Evolutionary conservation across 2,888 invertebrate species (phyloP).

Genomic region (Heteropelma amictum): DNA sequence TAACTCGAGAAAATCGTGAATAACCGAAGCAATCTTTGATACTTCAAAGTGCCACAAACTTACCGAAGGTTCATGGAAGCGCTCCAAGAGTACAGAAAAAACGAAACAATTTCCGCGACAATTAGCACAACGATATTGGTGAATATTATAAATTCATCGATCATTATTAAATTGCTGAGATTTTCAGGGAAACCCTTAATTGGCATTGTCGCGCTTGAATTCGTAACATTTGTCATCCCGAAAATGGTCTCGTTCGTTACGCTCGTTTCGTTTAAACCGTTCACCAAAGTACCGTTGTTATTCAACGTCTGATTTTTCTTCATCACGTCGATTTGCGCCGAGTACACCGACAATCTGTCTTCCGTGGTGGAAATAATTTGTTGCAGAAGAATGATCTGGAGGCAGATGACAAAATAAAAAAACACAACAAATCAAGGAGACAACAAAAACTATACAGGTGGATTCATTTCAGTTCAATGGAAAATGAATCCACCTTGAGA

Average conservation of each 20-base stretch:
- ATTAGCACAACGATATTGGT: slow-evolving; percentile 59
- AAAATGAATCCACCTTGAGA: too few species aligned
- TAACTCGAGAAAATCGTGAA: too few species aligned
- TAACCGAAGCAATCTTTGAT: too few species aligned
- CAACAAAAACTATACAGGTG: too few species aligned
- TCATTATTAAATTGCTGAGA: slow-evolving; percentile 51
- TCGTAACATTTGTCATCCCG: not conserved
- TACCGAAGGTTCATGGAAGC: slow-evolving; percentile 67
- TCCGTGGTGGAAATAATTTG: slow-evolving; percentile 59
- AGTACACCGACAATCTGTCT: slow-evolving; percentile 49
- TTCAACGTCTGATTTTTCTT: slow-evolving; percentile 13
- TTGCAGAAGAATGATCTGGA: slow-evolving; percentile 58
- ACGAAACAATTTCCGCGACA: slow-evolving; percentile 61
- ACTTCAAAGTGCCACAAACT: not conserved
- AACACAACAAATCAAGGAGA: too few species aligned
- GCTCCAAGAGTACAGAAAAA: slow-evolving; percentile 66
- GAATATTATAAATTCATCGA: slow-evolving; percentile 63
- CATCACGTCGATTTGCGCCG: slow-evolving; percentile 12
- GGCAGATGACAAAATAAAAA: slow-evolving; percentile 61
- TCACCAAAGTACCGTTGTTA: slow-evolving; percentile 11
- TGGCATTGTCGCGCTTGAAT: slow-evolving; percentile 8
- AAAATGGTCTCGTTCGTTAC: not conserved
- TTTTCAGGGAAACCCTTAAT: slow-evolving; percentile 36
- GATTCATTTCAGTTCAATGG: too few species aligned
- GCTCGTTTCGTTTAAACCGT: slow-evolving; percentile 10